phyloP scores from a whole-genome alignment of 2,113 vertebrate species.

The Eulemur macaco region DNA sequence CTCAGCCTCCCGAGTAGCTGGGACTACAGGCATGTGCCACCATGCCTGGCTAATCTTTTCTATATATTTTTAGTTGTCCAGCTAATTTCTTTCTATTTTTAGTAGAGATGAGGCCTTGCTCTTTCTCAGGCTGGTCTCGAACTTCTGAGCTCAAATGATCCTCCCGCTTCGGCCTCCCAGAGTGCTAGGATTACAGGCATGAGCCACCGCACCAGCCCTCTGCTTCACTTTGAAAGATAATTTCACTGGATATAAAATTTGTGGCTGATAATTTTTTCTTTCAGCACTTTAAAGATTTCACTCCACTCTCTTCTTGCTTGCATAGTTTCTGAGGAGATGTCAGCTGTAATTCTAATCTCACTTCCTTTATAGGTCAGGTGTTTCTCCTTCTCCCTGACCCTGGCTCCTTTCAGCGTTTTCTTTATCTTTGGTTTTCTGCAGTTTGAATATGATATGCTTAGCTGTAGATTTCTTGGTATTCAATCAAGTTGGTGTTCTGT shows the following conservation, averaged over 20 bases:
- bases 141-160: too few species aligned
- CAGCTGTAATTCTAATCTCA: background rate
- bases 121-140: too few species aligned
- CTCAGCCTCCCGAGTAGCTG: too few species aligned
- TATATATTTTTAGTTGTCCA: too few species aligned
- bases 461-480: background rate
- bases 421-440: background rate
- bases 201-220: too few species aligned
- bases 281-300: background rate
- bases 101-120: too few species aligned
- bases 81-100: too few species aligned
- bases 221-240: background rate
- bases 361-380: background rate
- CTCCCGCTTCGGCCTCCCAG: too few species aligned
- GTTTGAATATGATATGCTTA: background rate
- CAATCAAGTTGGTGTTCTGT: background rate
- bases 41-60: too few species aligned
- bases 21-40: too few species aligned
- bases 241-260: background rate
- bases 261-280: background rate
- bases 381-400: background rate
- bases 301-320: background rate
- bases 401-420: background rate
- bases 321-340: background rate
- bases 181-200: too few species aligned